Conservation (phyloP, 2,888 invertebrate genomes). For the Ophioninae sp. region DNA sequence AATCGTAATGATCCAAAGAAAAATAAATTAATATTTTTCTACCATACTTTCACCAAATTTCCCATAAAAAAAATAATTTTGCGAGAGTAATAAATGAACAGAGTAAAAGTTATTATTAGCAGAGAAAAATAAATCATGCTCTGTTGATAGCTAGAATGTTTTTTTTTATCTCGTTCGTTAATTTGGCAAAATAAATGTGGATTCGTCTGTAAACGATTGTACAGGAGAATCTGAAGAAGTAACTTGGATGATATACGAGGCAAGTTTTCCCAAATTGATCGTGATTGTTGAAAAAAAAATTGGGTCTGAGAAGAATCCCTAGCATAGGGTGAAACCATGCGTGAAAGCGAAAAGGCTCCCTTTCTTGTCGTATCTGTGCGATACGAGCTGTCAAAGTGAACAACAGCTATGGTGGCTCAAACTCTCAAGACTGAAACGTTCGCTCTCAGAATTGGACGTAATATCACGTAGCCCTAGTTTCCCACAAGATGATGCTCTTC, state of each 20-base stretch:
- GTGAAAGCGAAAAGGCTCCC: constrained; percentile 21
- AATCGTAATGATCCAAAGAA: not conserved
- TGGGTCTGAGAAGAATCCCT: constrained; percentile 7
- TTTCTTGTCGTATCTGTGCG: not conserved
- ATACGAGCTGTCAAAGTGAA: constrained; percentile 15
- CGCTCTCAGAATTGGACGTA: constrained; percentile 15
- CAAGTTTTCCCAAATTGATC: constrained; percentile 3
- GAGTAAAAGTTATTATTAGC: not conserved
- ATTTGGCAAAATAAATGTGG: not conserved
- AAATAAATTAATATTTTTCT: not conserved
- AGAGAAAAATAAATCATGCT: not conserved
- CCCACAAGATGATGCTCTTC: constrained; percentile 11
- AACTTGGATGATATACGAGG: not conserved
- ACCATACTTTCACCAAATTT: not conserved
- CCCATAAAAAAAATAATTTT: not conserved
- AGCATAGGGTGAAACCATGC: constrained; percentile 6
- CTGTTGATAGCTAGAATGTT: not conserved
- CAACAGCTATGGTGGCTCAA: constrained; percentile 4
- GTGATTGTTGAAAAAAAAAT: constrained; percentile 16
- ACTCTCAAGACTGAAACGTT: constrained; percentile 29
- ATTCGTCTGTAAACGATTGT: not conserved
- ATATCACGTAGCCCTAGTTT: constrained; percentile 18
- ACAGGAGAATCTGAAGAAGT: not conserved
- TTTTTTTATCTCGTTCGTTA: not conserved
- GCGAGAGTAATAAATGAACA: not conserved